These are phyloP conservation scores for Andrena chrysosceles DNA, from an alignment of 2,888 invertebrate genomes.

Conservation along the genomic window DNA sequence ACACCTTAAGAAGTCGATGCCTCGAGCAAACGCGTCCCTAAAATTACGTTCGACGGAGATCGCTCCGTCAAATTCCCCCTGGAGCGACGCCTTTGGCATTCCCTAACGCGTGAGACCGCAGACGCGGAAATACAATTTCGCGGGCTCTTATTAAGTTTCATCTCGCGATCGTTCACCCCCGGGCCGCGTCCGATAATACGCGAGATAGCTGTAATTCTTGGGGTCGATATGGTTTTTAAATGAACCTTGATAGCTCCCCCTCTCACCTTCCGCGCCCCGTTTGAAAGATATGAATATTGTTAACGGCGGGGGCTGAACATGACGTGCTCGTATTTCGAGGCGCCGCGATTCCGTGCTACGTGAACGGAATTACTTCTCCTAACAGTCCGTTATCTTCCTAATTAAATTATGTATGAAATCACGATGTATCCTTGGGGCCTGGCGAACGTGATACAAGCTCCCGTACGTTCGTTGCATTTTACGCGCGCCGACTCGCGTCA, in stretches of 20 bases:
- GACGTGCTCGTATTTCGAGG: conserved; percentile 37
- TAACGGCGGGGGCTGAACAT: conserved; percentile 43
- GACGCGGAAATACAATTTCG: conserved; percentile 19
- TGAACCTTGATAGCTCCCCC: conserved; percentile 34
- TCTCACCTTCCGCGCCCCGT: not conserved
- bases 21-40: not conserved
- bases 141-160: conserved; percentile 48
- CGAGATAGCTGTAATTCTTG: conserved; percentile 49
- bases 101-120: not conserved
- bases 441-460: not conserved
- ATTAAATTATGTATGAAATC: conserved; percentile 44
- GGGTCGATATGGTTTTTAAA: conserved; percentile 48
- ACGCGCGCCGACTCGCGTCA: not conserved
- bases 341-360: conserved; percentile 32
- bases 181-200: conserved; percentile 28
- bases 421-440: not conserved
- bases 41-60: not conserved
- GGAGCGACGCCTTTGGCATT: not conserved
- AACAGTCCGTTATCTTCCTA: conserved; percentile 35
- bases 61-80: not conserved
- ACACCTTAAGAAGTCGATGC: not conserved
- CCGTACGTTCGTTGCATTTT: not conserved
- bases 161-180: conserved; percentile 16
- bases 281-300: conserved; percentile 52
- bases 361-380: conserved; percentile 47